Conservation (phyloP, 2,888 invertebrate genomes). For the Phortica magna region DNA sequence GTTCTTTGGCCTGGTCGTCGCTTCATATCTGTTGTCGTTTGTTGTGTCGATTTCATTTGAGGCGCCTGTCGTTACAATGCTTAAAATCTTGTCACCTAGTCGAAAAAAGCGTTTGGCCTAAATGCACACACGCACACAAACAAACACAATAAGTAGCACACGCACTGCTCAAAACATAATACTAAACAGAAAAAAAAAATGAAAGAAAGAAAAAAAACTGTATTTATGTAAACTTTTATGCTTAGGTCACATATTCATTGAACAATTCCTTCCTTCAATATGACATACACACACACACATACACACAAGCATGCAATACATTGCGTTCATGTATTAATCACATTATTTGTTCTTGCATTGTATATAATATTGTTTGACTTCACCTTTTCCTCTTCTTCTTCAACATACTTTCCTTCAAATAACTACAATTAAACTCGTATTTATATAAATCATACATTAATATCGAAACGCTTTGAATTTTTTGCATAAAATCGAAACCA, state of each 20-base stretch:
- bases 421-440: too few species aligned
- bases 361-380: too few species aligned
- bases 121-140: too few species aligned
- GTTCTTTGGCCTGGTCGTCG: conserved; percentile 89
- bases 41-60: conserved; percentile 89
- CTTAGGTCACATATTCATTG: background rate
- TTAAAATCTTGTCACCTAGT: conserved; percentile 84
- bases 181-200: background rate
- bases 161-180: background rate
- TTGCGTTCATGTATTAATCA: too few species aligned
- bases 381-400: too few species aligned
- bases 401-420: too few species aligned
- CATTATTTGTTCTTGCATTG: too few species aligned
- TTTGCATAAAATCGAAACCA: too few species aligned
- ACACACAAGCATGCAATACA: too few species aligned
- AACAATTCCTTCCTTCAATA: background rate
- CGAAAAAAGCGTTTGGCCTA: conserved; percentile 77
- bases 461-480: too few species aligned
- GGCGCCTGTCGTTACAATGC: conserved; percentile 90
- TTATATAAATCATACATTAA: too few species aligned
- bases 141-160: background rate
- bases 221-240: background rate
- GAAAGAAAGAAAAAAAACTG: background rate
- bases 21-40: conserved; percentile 88
- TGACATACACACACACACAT: background rate